Percentiles rank a stretch among this genome's conserved stretches.
Evolutionary conservation across 2,797 vertebrate species (phyloP).

Genomic region (Labeo calbasu): DNA sequence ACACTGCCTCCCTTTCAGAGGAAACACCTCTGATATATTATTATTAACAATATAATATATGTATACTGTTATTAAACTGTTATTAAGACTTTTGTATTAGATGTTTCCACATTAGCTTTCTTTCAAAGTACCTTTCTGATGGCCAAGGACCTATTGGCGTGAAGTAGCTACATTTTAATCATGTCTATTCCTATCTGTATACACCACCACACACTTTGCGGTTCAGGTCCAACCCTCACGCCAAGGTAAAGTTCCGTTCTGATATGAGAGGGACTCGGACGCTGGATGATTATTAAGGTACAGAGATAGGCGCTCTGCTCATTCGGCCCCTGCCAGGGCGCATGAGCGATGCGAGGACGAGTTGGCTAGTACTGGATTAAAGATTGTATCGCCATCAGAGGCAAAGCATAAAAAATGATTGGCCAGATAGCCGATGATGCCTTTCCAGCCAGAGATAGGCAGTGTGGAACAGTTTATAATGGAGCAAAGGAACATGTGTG

Average conservation of each 20-base stretch:
- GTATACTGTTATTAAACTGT: not conserved
- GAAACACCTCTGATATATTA: too few relatives aligned
- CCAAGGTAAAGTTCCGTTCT: constrained; percentile 17
- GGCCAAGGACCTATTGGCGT: not conserved
- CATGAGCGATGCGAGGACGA: constrained; percentile 67
- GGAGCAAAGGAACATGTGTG: constrained; percentile 48
- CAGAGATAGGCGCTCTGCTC: constrained; percentile 65
- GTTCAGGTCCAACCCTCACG: not conserved
- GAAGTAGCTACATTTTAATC: constrained; percentile 8
- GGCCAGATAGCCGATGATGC: constrained; percentile 63
- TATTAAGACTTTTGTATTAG: not conserved
- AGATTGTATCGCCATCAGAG: constrained; percentile 70
- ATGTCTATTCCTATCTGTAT: not conserved
- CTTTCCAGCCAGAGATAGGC: constrained; percentile 58
- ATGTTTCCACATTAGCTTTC: not conserved
- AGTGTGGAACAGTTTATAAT: constrained; percentile 61
- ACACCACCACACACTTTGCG: not conserved
- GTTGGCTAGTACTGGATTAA: constrained; percentile 70
- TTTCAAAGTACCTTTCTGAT: not conserved
- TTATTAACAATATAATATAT: too few relatives aligned
- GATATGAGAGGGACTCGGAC: constrained; percentile 44
- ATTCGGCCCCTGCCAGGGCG: constrained; percentile 60
- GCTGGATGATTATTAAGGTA: constrained; percentile 55
- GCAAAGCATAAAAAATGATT: constrained; percentile 56
- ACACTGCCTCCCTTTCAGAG: too few relatives aligned